phyloP scores from a whole-genome alignment of 2,113 vertebrate genomes.

The Osmerus mordax region DNA sequence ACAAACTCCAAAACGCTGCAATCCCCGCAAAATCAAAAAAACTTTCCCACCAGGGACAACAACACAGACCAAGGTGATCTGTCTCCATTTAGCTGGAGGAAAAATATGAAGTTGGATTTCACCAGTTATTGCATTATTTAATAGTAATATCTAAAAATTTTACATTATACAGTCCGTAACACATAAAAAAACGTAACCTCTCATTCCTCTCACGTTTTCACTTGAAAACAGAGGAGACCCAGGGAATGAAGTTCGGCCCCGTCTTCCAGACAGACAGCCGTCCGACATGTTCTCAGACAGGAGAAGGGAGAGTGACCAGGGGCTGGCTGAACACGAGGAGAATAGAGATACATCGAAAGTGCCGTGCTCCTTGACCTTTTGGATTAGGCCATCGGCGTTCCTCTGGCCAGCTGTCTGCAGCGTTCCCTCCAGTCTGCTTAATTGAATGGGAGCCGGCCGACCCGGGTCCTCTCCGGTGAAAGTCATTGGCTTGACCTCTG shows the following conservation, averaged over 20 bases:
- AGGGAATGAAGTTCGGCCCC: no score
- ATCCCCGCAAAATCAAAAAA: background rate
- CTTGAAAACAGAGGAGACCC: no score
- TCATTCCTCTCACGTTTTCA: no score
- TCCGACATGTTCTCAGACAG: background rate
- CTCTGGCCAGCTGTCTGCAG: constrained; percentile 53
- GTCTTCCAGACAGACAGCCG: no score
- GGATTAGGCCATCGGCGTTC: constrained; percentile 35
- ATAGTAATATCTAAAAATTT: no score
- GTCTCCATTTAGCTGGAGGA: no score
- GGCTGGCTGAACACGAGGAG: constrained; percentile 13
- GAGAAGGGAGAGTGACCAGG: constrained; percentile 30
- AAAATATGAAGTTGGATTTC: no score
- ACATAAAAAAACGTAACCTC: no score
- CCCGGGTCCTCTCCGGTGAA: constrained; percentile 51
- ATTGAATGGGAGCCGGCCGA: constrained; percentile 57
- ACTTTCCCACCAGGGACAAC: background rate
- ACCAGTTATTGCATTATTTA: no score
- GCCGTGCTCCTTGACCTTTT: no score
- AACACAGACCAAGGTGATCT: background rate
- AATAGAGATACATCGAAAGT: constrained; percentile 42
- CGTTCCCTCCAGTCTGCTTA: constrained; percentile 28
- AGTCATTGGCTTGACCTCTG: constrained; percentile 68
- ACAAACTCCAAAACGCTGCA: constrained; percentile 1
- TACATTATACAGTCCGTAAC: no score